Evolutionary conservation across 2,797 vertebrate genomes (phyloP).

Genomic region (Anabas testudineus): DNA sequence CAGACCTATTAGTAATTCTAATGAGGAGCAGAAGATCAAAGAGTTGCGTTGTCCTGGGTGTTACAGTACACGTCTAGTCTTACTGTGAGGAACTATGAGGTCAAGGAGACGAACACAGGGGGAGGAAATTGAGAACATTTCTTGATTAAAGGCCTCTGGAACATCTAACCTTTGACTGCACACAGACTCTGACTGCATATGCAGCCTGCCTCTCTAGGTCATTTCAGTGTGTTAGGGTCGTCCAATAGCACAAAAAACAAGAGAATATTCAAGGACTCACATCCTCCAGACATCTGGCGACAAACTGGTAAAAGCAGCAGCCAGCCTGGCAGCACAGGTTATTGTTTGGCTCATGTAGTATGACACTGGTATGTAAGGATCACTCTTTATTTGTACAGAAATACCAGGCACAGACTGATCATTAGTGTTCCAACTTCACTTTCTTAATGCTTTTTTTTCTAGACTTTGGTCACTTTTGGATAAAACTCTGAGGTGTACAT

Average conservation of each 20-base stretch:
- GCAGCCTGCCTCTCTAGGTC: slow-evolving; percentile 31
- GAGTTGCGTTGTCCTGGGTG: slow-evolving; percentile 73
- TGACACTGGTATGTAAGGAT: slow-evolving; percentile 43
- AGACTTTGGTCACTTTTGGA: background rate
- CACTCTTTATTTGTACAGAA: slow-evolving; percentile 48
- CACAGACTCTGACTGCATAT: slow-evolving; percentile 55
- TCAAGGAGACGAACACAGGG: slow-evolving; percentile 76
- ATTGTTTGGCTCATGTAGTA: slow-evolving; percentile 51
- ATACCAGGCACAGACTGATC: slow-evolving; percentile 35
- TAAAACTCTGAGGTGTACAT: background rate
- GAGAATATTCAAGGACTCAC: slow-evolving; percentile 46
- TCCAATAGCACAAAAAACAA: slow-evolving; percentile 56
- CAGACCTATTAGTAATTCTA: slow-evolving; percentile 85
- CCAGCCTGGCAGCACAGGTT: slow-evolving; percentile 56
- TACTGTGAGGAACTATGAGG: slow-evolving; percentile 74
- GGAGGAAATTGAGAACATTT: slow-evolving; percentile 84
- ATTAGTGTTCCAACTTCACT: slow-evolving; percentile 19
- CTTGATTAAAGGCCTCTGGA: slow-evolving; percentile 86
- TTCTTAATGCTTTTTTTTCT: background rate
- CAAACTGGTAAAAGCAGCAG: slow-evolving; percentile 59
- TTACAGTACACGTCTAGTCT: slow-evolving; percentile 83
- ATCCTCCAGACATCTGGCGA: slow-evolving; percentile 63
- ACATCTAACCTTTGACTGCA: slow-evolving; percentile 85
- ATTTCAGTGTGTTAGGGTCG: slow-evolving; percentile 42
- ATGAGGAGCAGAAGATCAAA: slow-evolving; percentile 85